These are phyloP conservation scores for Sylvietta virens DNA, from an alignment of 2,113 vertebrate species.

Conservation along the genomic window DNA sequence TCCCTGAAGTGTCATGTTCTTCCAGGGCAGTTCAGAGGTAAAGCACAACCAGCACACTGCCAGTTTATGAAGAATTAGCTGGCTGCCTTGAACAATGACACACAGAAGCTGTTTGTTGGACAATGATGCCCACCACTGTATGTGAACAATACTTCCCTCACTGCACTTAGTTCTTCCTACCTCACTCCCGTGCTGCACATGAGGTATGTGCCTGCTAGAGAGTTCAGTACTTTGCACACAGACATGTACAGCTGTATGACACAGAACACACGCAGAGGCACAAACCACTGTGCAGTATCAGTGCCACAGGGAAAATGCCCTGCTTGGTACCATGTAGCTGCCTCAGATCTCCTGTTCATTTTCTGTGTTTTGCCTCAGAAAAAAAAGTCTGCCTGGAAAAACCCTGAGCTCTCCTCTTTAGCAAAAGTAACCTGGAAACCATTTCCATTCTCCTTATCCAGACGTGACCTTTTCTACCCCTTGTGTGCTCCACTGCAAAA, in stretches of 20 bases:
- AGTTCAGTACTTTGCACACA: not conserved
- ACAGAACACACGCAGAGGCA: not conserved
- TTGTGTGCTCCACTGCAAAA: not conserved
- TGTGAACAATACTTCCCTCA: not conserved
- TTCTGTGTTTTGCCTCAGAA: not conserved
- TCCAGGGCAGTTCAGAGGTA: not conserved
- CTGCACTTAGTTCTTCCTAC: not conserved
- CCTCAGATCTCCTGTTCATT: not conserved
- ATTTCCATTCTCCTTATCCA: not conserved
- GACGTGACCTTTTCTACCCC: not conserved
- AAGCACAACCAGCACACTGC: not conserved
- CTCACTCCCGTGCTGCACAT: rapidly evolving
- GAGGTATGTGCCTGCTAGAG: not conserved
- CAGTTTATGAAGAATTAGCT: not conserved
- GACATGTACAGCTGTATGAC: not conserved
- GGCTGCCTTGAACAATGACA: not conserved
- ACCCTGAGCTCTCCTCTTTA: not conserved
- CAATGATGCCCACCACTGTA: not conserved
- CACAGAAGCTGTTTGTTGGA: not conserved
- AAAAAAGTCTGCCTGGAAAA: not conserved
- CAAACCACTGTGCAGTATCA: not conserved
- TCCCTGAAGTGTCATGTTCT: not conserved
- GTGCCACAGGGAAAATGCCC: not conserved
- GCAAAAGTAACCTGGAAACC: not conserved
- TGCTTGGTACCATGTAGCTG: not conserved